Base-by-base conservation (phyloP, 2,113 vertebrate genomes). In the Propithecus coquereli region DNA sequence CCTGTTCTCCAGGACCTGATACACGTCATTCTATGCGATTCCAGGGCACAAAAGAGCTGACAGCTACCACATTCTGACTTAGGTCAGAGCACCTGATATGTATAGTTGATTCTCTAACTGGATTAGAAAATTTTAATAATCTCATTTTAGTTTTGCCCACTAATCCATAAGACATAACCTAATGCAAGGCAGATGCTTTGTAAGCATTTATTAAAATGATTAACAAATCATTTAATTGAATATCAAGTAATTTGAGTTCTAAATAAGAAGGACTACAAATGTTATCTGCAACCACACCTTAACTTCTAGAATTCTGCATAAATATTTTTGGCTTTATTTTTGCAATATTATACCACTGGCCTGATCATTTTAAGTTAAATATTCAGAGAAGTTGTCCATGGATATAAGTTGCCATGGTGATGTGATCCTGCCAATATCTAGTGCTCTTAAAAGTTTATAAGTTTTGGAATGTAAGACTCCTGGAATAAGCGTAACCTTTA, bases 381-480 rank as follows among this genome's bases (percentile, higher is more conserved):
- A 90, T 94, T 59, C 37, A 66, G 73, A 93, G 8, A 95, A 25
- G 20, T 32, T 90, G 57, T 79, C 25, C 70, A 54, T 0, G 37
- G 50, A 74, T 88, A 79, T 70, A 37, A 30, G 87, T 92, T 96
- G 63, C 96, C 71, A 93, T 95, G 73, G 83, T 92, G 74, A 96
- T 25, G 6, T 8, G 47, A 74, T 94, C 83, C 61, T 57, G 40
- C 43, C 45, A 90, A 47, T 45, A 94, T 74, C 66, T 54, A 65
- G 0, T 8, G 59, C 61, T 92, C n/a, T 88, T 95, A 84, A 95
- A 93, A 95, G 30, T 73, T 59, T 91, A 52, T 61, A 59, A 37
- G 3, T 84, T 96, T 95, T 54, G 22, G 4, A 27, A 84, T 59
- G 10, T 83, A 50, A 91, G 73, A 25, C 16, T 4, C 77, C 70